phyloP scores from a whole-genome alignment of 2,888 invertebrate species.

The Syrphus vitripennis region DNA sequence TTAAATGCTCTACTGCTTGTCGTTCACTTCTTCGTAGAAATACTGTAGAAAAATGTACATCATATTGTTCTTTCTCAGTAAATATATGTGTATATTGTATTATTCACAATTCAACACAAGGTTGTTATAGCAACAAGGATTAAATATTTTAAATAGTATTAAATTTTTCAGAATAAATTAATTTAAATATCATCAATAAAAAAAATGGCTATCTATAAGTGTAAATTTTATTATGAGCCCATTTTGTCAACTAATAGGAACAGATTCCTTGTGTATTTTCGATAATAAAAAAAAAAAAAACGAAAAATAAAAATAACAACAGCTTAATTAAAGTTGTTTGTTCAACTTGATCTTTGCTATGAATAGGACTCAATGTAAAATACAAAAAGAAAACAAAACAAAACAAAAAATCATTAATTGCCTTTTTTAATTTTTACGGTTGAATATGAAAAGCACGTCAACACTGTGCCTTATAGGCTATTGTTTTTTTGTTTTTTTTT shows the following conservation, averaged over 20 bases:
- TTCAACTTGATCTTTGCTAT: slow-evolving; percentile 2
- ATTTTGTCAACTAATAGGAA: slow-evolving; percentile 1
- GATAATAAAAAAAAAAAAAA: not conserved
- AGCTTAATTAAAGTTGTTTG: slow-evolving; percentile 6
- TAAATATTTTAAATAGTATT: not conserved
- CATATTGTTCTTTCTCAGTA: not conserved
- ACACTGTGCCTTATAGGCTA: not conserved
- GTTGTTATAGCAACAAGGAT: not conserved
- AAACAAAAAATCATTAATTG: slow-evolving; percentile 5
- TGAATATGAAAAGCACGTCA: slow-evolving; percentile 6
- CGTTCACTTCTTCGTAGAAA: too few species aligned
- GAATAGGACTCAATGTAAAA: not conserved
- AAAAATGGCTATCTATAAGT: not conserved
- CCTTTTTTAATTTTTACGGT: not conserved
- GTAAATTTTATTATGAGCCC: slow-evolving; percentile 20
- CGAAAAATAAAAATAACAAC: not conserved
- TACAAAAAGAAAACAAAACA: too few species aligned
- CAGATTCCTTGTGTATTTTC: not conserved
- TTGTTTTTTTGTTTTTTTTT: too few species aligned
- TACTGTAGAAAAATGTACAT: not conserved
- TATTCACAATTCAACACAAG: too few species aligned
- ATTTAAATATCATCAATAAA: slow-evolving; percentile 25
- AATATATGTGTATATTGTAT: too few species aligned
- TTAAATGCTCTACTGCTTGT: too few species aligned
- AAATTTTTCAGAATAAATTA: slow-evolving; percentile 10